These are phyloP conservation scores for Erythrocercus mccallii DNA, from an alignment of 2,113 vertebrate genomes.

Conservation along the genomic window DNA sequence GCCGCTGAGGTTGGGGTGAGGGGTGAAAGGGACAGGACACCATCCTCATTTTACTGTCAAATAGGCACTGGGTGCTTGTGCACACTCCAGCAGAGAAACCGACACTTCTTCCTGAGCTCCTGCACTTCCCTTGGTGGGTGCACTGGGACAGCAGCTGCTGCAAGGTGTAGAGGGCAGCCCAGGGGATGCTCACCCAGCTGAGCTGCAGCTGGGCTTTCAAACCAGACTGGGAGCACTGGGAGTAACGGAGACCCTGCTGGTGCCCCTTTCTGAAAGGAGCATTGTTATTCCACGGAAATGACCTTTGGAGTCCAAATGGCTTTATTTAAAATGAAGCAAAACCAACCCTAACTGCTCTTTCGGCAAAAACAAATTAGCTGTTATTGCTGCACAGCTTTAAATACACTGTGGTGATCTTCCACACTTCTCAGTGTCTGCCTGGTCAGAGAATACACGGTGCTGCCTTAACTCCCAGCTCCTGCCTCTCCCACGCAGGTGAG, in stretches of 20 bases:
- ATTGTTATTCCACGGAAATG: conserved; percentile 59
- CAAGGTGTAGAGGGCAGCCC: accelerated
- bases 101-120: not conserved
- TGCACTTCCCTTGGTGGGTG: accelerated
- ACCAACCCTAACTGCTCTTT: not conserved
- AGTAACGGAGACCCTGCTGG: conserved; percentile 2
- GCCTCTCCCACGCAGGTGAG: not conserved
- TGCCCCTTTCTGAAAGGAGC: conserved; percentile 40
- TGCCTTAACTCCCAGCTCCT: not conserved
- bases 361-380: conserved; percentile 6
- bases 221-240: not conserved
- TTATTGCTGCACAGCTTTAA: not conserved
- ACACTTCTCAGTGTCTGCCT: not conserved
- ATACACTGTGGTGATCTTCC: not conserved
- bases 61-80: not conserved
- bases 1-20: not conserved
- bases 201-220: not conserved
- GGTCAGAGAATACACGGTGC: not conserved
- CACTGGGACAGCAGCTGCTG: not conserved
- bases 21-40: too few species aligned
- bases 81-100: not conserved
- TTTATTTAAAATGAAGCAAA: conserved; percentile 47
- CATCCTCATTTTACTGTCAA: not conserved
- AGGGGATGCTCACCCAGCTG: accelerated
- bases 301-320: conserved; percentile 21